Evolutionary conservation across 2,888 invertebrate species (phyloP).

Genomic region (Leptopterna dolabrata): DNA sequence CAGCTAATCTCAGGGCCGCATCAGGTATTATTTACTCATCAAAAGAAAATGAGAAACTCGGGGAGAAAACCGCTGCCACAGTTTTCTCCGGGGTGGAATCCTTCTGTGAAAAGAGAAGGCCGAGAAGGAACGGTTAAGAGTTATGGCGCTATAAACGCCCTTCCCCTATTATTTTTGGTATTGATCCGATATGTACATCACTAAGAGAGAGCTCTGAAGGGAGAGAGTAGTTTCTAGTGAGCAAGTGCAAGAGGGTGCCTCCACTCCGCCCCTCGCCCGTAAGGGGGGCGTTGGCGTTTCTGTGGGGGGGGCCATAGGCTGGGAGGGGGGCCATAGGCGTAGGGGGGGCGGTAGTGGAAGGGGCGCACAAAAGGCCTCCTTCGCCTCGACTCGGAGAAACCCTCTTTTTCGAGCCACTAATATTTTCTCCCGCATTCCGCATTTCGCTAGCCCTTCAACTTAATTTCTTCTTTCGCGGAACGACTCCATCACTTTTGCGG

Average conservation of each 20-base stretch:
- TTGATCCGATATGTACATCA: slow-evolving; percentile 60
- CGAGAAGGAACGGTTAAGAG: slow-evolving; percentile 41
- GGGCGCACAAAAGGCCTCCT: slow-evolving; percentile 21
- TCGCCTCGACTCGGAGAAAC: slow-evolving; percentile 18
- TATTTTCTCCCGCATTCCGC: slow-evolving; percentile 26
- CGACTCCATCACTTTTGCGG: neutral
- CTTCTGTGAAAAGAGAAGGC: neutral
- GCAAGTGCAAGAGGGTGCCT: slow-evolving; percentile 40
- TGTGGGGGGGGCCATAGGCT: neutral
- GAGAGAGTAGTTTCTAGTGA: slow-evolving; percentile 48
- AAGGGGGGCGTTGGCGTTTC: neutral
- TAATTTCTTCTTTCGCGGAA: neutral
- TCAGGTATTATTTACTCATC: no score
- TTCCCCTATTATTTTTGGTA: slow-evolving; percentile 61
- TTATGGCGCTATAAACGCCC: slow-evolving; percentile 57
- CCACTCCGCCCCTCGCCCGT: neutral
- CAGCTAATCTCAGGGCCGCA: no score
- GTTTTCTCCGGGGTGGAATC: neutral
- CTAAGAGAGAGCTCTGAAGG: slow-evolving; percentile 48
- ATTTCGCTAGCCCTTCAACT: neutral
- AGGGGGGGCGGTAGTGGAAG: neutral
- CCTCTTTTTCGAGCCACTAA: slow-evolving; percentile 38
- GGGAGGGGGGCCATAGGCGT: neutral
- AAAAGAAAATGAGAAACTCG: no score
- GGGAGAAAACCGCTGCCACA: neutral